Evolutionary conservation across 2,113 vertebrate species (phyloP), one percentile per base, ranked within the genome.

Genomic region (Microcebus murinus): DNA sequence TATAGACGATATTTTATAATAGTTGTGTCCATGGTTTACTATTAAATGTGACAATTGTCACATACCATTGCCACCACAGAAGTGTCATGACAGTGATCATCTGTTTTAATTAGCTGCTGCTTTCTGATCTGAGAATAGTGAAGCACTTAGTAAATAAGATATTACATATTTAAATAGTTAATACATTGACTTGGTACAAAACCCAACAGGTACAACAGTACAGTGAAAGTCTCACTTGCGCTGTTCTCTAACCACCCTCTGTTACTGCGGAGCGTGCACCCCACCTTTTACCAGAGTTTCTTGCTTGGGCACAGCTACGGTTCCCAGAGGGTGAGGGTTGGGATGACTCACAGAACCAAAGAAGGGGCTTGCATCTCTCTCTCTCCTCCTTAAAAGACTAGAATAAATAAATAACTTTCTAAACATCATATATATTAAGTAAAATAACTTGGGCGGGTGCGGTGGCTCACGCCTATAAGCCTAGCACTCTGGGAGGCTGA

Each of bases 251-350:
- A 31, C 3, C 8, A 50, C 70, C 70, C 36, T 6, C 36, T 42
- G 36, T 42, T 4, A 13, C 70, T 42, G 4, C 6, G 70, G 70
- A 73, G 36, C 14, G 15, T 6, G 31, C 12, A 10, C n/a, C n/a
- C n/a, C 36, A n/a, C 73, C 73, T 48, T 15, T 13, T 7, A 31
- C 48, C 31, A 17, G 29, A 48, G 48, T 31, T 25, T 67, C 65
- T 48, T 14, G 2, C 25, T 2, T 42, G 10, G 8, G n/a, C n/a
- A 1, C 6, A 0, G 4, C 1, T 34, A 25, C 4, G 12, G 31
- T 36, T 52, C 39, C n/a, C 17, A 55, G 31, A 11, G 42, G 21
- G 50, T 17, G 20, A 12, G 11, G 17, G 14, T 57, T 6, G 21
- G 10, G 81, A n/a, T 34, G 17, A 85, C n/a, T 63, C 25, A 50